phyloP scores from a whole-genome alignment of 2,888 invertebrate species.

The Nasonovia ribisnigri region DNA sequence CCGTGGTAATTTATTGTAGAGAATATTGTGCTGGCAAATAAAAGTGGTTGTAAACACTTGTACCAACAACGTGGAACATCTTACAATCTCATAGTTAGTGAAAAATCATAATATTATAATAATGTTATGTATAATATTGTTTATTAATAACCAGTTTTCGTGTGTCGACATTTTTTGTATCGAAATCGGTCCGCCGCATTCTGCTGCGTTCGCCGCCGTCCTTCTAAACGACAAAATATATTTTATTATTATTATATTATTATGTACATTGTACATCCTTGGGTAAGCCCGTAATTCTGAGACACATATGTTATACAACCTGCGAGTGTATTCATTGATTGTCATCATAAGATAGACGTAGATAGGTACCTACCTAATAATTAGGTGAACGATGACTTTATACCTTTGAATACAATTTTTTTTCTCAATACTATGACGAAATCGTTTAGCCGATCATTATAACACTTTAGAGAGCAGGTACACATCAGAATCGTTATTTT shows the following conservation, averaged over 20 bases:
- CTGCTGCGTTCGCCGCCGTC: background rate
- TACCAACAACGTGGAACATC: background rate
- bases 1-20: background rate
- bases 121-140: background rate
- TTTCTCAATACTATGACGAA: background rate
- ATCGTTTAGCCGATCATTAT: background rate
- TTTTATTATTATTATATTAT: background rate
- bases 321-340: background rate
- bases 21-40: background rate
- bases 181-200: conserved; percentile 10
- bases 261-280: conserved; percentile 17
- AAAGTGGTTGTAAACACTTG: background rate
- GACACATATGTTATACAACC: background rate
- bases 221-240: conserved; percentile 36
- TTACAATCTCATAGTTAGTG: background rate
- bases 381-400: background rate
- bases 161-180: conserved; percentile 35
- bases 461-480: background rate
- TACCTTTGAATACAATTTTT: background rate
- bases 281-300: background rate
- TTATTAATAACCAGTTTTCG: conserved; percentile 47
- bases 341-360: background rate
- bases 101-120: conserved; percentile 7
- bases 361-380: background rate
- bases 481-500: background rate